These are phyloP conservation scores for Megaceryle maxima DNA, from an alignment of 2,113 vertebrate genomes.

Conservation along the genomic window DNA sequence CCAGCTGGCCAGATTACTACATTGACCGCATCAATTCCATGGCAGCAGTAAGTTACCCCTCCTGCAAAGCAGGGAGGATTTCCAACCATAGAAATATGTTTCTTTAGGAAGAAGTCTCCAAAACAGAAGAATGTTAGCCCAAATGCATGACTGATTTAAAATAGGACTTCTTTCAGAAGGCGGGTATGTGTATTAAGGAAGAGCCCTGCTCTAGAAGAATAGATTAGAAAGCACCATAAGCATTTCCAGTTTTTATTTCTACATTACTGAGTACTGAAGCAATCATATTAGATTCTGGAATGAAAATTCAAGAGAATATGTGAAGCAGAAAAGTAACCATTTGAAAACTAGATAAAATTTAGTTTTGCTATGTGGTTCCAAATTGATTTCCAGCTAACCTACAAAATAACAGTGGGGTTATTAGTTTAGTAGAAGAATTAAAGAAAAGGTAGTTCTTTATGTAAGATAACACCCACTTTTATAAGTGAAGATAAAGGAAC, in stretches of 20 bases:
- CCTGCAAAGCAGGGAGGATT: not conserved
- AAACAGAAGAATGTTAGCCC: not conserved
- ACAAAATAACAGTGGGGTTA: not conserved
- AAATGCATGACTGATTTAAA: not conserved
- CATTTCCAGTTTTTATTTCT: not conserved
- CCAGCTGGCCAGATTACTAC: conserved; percentile 99
- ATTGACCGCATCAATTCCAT: conserved; percentile 98
- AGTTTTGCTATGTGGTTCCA: not conserved
- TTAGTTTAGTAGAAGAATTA: not conserved
- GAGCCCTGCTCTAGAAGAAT: not conserved
- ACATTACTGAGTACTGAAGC: not conserved
- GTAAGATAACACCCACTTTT: not conserved
- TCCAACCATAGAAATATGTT: not conserved
- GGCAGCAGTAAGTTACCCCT: conserved; percentile 88
- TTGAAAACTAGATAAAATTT: not conserved
- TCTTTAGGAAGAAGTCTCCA: not conserved
- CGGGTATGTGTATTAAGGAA: not conserved
- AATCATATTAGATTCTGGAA: not conserved
- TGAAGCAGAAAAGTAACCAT: not conserved
- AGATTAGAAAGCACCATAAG: not conserved
- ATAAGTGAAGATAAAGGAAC: not conserved
- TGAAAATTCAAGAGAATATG: not conserved
- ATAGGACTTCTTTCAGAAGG: not conserved
- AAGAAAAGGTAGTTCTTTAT: not conserved
- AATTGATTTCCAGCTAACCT: not conserved